Evolutionary conservation across 2,888 invertebrate species (phyloP), one percentile per base, ranked within the genome.

Genomic region (Parnassius orleans): DNA sequence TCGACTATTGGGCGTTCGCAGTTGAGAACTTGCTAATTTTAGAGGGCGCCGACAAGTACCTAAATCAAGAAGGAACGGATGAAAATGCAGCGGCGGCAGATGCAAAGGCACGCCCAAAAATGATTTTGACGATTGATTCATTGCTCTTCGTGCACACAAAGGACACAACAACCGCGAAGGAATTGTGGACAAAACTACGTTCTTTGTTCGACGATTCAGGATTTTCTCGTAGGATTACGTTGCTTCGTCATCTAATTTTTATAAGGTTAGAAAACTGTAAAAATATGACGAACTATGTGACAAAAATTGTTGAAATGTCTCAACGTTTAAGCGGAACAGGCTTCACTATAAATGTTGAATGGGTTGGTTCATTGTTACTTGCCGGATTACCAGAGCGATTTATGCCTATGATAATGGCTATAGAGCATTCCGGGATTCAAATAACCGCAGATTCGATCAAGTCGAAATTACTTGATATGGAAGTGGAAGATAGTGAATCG

Each of bases 271-370:
- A 73, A 54, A 68, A 51, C 41, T 66, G 68, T 51, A 65, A 63
- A 2, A 60, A 65, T 0, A 71, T 72, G 72, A 65, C 68, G 9
- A 50, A 43, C 0, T 73, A 71, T 42, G 70, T 71, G 0, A 69
- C 67, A 10, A 65, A 68, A 15, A 10, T 72, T 2, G 51, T 73
- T 2, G 69, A 71, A 67, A 73, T n/a, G n/a, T n/a, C n/a, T n/a
- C n/a, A n/a, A n/a, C 56, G 58, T 51, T 52, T 72, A 19, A 62
- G 62, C 0, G 68, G 66, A 3, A 72, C 70, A 1, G 70, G 69
- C 3, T 73, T 73, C 9, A 24, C 24, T 24, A 24, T 2, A 24
- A 43, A 43, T 43, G 43, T 3, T 43, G 11, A 43, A 10, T 0
- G 2, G 9, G 5, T 43, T 1, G 10, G 5, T 43, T 43, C 10